Evolutionary conservation across 1,140 invertebrate species (phyloP), one percentile per base, ranked within the genome.

Genomic region (Bombyx mori): DNA sequence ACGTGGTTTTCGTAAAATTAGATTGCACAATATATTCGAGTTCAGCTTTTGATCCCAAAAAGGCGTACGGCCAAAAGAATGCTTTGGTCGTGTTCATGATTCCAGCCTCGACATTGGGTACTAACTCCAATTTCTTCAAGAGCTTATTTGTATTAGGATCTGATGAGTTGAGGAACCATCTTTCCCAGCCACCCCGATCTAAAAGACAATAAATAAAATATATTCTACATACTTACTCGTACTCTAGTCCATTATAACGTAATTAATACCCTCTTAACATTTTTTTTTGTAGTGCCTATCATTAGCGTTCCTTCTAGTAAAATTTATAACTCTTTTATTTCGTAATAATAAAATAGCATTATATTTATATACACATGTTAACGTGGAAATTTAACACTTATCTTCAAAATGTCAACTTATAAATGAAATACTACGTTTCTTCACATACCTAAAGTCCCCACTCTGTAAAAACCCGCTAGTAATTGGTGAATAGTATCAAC

Each of bases 11-110:
- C 2, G 92, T 88, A 83, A 90, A 94, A 71, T 94, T 93, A 1
- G 91, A 89, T 69, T 91, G 90, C 0, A 93, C 89, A 42, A 93
- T 89, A 69, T 92, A 93, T 68, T 93, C 91, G 1, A 94, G 83
- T 62, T 91, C 88, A 8, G 90, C 89, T 67, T 88, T 83, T 0
- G 93, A 94, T 26, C 92, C 92, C 1, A 94, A 73, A 75, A 94
- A 93, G 0, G 93, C 92, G 65, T 94, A 93, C 5, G 91, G 90
- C 90, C 91, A 92, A 66, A 93, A 93, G 60, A 92, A 93, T 22
- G 92, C 90, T 62, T 89, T 90, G 2, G 92, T 93, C 1, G 91
- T 91, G 76, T 94, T 94, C 51, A 85, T 89, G 5, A 94, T 88
- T 1, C 93, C 93, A 22, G 90, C 87, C 63, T 90, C 82, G 6